Evolutionary conservation across 2,113 vertebrate species (phyloP).

Genomic region (Siniperca knerii): DNA sequence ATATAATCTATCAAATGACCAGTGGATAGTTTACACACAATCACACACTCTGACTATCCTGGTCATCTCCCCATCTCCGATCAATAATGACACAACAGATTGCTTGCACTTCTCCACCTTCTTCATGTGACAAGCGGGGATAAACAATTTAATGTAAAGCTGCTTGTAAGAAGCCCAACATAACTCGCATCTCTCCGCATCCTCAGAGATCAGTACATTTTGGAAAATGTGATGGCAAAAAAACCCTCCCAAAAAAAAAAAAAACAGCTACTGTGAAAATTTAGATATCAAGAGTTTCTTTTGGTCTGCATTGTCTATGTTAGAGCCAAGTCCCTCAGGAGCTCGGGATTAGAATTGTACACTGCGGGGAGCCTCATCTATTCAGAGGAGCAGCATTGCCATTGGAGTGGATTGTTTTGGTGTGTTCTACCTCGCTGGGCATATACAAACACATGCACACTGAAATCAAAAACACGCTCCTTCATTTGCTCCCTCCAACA

Average conservation of each 20-base stretch:
- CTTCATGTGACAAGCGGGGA: conserved; percentile 4
- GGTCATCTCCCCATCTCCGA: conserved; percentile 25
- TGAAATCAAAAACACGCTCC: too few species aligned
- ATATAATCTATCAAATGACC: conserved; percentile 47
- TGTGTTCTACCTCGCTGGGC: not conserved
- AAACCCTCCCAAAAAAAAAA: not conserved
- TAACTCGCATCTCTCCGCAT: not conserved
- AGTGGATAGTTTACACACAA: conserved; percentile 39
- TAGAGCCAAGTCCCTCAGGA: conserved; percentile 16
- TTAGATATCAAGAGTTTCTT: conserved; percentile 14
- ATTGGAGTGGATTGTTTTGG: conserved; percentile 14
- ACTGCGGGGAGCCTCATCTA: conserved; percentile 21
- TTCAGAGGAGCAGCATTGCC: conserved; percentile 8
- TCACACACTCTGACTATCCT: conserved; percentile 23
- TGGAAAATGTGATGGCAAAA: conserved; percentile 13
- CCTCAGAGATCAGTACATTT: not conserved
- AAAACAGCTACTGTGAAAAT: not conserved
- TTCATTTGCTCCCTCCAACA: not conserved
- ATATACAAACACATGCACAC: not conserved
- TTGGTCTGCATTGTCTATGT: conserved; percentile 28
- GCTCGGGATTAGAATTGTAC: conserved; percentile 27
- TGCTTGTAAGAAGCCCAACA: not conserved
- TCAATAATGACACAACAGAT: conserved; percentile 57
- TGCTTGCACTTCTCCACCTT: conserved; percentile 12
- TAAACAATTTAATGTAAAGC: conserved; percentile 38